These are phyloP conservation scores for Lates japonicus DNA, from an alignment of 2,797 vertebrate species.

Conservation along the genomic window DNA sequence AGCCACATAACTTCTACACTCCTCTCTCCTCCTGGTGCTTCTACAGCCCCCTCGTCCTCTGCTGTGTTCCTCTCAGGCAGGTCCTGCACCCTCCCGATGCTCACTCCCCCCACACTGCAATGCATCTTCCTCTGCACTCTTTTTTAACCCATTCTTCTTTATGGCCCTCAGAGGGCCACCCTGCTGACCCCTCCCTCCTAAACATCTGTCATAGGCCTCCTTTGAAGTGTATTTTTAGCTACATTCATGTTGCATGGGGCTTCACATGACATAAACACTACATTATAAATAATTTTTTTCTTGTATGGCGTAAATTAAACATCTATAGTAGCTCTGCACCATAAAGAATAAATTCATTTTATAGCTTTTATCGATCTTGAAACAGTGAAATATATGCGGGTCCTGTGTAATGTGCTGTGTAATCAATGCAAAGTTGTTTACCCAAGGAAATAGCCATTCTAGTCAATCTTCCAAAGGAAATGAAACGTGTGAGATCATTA, in stretches of 20 bases:
- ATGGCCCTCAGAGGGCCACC: conserved; percentile 16
- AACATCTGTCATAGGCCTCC: conserved; percentile 42
- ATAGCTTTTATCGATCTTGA: conserved; percentile 9
- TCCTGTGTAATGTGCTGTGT: conserved; percentile 35
- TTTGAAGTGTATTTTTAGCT: conserved; percentile 72
- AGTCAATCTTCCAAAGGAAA: conserved; percentile 36
- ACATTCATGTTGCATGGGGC: conserved; percentile 35
- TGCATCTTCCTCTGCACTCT: conserved; percentile 48
- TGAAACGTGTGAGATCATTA: conserved; percentile 48
- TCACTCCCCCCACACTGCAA: conserved; percentile 30
- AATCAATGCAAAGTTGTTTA: conserved; percentile 51
- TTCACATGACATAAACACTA: conserved; percentile 27
- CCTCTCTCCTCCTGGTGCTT: conserved; percentile 79
- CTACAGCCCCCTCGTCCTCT: conserved; percentile 79
- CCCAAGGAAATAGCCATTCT: conserved; percentile 21
- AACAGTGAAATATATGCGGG: conserved; percentile 21
- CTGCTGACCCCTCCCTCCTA: conserved; percentile 3
- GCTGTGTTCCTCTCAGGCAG: conserved; percentile 91
- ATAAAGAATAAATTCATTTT: neutral
- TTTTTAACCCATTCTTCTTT: conserved; percentile 29
- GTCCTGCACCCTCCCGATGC: conserved; percentile 75
- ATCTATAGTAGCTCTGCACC: neutral
- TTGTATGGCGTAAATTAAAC: conserved; percentile 8
- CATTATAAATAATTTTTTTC: neutral
- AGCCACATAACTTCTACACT: conserved; percentile 68